Evolutionary conservation across 1,140 invertebrate species (phyloP).

Genomic region (Listronotus oregonensis): DNA sequence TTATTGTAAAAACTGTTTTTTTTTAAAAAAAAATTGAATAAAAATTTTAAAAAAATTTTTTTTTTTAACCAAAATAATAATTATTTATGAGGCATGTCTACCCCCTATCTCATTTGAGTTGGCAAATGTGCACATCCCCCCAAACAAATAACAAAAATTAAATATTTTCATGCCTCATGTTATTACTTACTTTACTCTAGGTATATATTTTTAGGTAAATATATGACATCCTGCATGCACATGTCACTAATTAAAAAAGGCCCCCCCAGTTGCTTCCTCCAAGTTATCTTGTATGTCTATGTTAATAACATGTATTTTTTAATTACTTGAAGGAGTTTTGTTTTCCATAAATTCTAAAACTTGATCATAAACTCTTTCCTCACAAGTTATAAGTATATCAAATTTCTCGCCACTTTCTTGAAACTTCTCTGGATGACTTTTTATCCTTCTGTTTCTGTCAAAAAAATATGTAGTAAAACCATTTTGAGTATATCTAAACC

Average conservation of each 20-base stretch:
- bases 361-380: slow-evolving; percentile 99
- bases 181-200: too few species aligned
- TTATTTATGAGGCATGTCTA: too few species aligned
- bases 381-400: slow-evolving; percentile 96
- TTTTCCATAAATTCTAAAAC: slow-evolving; percentile 78
- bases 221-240: slow-evolving; percentile 71
- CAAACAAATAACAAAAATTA: too few species aligned
- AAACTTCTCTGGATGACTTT: slow-evolving; percentile 92
- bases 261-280: slow-evolving; percentile 99
- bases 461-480: slow-evolving; percentile 97
- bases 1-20: too few species aligned
- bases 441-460: slow-evolving; percentile 97
- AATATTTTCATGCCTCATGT: too few species aligned
- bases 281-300: slow-evolving; percentile 99
- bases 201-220: too few species aligned
- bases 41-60: too few species aligned
- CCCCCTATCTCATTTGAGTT: too few species aligned
- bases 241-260: slow-evolving; percentile 98
- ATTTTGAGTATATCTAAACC: slow-evolving; percentile 97
- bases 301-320: slow-evolving; percentile 95
- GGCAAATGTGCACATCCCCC: too few species aligned
- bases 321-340: slow-evolving; percentile 72
- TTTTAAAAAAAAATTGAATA: too few species aligned
- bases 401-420: slow-evolving; percentile 90
- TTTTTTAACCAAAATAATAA: too few species aligned